These are phyloP conservation scores for Diaprepes abbreviatus DNA, from an alignment of 2,888 invertebrate genomes.

Conservation along the genomic window DNA sequence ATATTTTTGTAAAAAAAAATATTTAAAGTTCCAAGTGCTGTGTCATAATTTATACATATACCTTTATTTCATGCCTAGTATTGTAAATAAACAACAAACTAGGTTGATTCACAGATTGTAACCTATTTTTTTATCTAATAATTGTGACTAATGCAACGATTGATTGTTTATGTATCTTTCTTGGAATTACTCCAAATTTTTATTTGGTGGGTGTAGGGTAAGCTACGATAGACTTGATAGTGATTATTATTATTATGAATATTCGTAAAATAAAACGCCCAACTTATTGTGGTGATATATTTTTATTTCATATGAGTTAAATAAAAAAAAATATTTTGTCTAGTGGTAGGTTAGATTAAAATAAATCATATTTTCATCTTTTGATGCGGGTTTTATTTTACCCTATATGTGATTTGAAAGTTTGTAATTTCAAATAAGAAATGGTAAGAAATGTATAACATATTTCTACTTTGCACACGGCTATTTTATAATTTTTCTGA, in stretches of 20 bases:
- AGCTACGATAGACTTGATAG: background rate
- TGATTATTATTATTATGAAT: background rate
- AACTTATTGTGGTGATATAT: background rate
- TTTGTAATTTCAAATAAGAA: background rate
- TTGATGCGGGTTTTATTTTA: slow-evolving; percentile 39
- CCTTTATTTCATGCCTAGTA: background rate
- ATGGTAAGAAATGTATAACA: background rate
- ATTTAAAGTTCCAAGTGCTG: slow-evolving; percentile 55
- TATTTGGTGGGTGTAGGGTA: slow-evolving; percentile 19
- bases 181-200: slow-evolving; percentile 44
- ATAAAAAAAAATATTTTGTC: background rate
- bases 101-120: background rate
- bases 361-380: background rate
- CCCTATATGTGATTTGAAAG: background rate
- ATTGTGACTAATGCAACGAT: slow-evolving; percentile 31
- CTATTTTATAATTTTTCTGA: background rate
- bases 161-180: slow-evolving; percentile 29
- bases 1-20: slow-evolving; percentile 44
- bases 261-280: background rate
- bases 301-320: background rate
- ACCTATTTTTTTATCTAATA: slow-evolving; percentile 11
- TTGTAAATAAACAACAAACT: slow-evolving; percentile 1
- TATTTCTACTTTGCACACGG: slow-evolving; percentile 27
- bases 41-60: background rate
- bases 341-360: background rate